phyloP scores from a whole-genome alignment of 53 echinoderm and acorn worm genomes.

The Apostichopus leukothele region DNA sequence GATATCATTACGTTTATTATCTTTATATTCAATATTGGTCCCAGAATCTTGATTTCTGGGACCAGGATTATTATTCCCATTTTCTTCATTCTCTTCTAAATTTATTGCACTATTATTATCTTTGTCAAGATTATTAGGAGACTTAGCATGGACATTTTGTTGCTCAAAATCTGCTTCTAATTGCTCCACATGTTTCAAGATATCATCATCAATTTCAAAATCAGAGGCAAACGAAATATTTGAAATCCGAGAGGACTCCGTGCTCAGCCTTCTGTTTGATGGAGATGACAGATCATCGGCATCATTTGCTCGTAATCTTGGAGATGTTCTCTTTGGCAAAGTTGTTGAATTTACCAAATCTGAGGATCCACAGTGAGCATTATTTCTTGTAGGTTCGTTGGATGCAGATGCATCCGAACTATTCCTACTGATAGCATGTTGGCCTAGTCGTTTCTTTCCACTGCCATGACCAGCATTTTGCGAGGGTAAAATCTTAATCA shows the following conservation, averaged over 20 bases:
- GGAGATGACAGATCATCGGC: neutral
- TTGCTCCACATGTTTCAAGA: slow-evolving; percentile 73
- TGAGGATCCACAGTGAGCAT: neutral
- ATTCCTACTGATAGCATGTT: slow-evolving; percentile 51
- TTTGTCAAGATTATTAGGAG: slow-evolving; percentile 16
- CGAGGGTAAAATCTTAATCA: neutral
- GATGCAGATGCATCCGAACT: neutral
- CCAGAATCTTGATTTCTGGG: neutral
- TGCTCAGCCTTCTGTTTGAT: no score
- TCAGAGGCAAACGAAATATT: slow-evolving; percentile 69
- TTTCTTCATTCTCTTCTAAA: neutral
- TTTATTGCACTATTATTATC: slow-evolving; percentile 11
- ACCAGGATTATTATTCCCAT: neutral
- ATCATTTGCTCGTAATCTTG: slow-evolving; percentile 42
- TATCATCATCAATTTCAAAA: slow-evolving; percentile 85
- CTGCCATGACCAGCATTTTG: neutral
- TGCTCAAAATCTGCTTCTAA: slow-evolving; percentile 82
- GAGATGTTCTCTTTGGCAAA: slow-evolving; percentile 52
- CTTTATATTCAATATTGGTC: neutral
- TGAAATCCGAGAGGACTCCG: slow-evolving; percentile 1
- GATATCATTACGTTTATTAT: neutral
- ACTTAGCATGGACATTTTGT: slow-evolving; percentile 20
- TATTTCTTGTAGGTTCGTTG: slow-evolving; percentile 11
- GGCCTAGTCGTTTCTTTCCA: slow-evolving; percentile 57
- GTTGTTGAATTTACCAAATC: neutral